phyloP scores from a whole-genome alignment of 2,797 vertebrate genomes.

The Amazona ochrocephala region DNA sequence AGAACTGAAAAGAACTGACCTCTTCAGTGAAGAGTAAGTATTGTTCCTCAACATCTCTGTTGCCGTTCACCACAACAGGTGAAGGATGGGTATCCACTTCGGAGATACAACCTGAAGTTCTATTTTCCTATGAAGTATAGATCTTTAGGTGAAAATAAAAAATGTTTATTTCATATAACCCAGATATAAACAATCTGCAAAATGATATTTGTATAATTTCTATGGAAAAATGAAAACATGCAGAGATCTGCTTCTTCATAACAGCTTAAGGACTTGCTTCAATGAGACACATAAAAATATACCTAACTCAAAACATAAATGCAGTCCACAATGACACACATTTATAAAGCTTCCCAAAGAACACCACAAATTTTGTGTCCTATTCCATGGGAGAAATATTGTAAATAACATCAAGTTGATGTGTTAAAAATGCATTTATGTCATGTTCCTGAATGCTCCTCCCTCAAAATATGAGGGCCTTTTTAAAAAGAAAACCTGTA shows the following conservation, averaged over 20 bases:
- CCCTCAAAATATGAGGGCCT: background rate
- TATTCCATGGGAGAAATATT: background rate
- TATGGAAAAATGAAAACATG: background rate
- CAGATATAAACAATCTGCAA: background rate
- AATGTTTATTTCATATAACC: background rate
- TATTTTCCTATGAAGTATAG: background rate
- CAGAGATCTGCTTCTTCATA: background rate
- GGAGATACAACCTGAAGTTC: background rate
- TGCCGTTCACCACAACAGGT: background rate
- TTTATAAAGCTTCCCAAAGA: background rate
- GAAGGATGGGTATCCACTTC: background rate
- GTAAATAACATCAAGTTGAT: background rate
- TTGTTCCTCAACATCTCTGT: background rate
- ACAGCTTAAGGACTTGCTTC: background rate
- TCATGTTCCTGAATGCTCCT: background rate
- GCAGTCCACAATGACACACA: background rate
- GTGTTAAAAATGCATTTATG: background rate
- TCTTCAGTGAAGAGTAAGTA: background rate
- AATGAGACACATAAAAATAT: background rate
- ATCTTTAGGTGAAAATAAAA: background rate
- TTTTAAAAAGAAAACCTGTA: constrained; percentile 25
- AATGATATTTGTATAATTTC: constrained; percentile 3
- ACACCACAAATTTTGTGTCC: background rate
- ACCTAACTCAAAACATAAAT: background rate
- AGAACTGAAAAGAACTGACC: background rate